These are phyloP conservation scores for Coreius guichenoti DNA, from an alignment of 2,797 vertebrate genomes.

Conservation along the genomic window DNA sequence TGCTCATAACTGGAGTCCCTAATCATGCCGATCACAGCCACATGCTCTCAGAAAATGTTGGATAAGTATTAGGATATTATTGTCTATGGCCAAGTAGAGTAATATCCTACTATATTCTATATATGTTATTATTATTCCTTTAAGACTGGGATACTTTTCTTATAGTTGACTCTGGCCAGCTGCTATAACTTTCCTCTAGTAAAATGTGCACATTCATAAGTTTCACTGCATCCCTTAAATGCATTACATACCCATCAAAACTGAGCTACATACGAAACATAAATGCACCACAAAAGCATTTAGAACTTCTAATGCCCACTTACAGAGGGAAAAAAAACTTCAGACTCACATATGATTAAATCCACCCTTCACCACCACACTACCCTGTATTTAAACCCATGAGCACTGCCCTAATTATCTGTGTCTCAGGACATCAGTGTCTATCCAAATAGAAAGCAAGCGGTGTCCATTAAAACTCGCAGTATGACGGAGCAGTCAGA, in stretches of 20 bases:
- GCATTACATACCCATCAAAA: conserved; percentile 15
- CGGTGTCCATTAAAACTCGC: conserved; percentile 16
- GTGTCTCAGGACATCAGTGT: conserved; percentile 1
- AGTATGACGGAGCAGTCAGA: conserved; percentile 48
- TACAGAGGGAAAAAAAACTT: neutral
- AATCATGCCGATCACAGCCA: neutral
- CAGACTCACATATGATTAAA: neutral
- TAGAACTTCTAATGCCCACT: conserved; percentile 7
- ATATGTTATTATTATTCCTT: neutral
- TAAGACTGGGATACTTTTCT: neutral
- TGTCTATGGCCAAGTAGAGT: neutral
- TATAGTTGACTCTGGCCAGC: neutral
- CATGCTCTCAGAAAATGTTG: neutral
- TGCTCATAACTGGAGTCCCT: neutral
- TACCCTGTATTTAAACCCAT: conserved; percentile 2
- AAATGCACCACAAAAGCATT: conserved; percentile 15
- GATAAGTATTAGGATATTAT: neutral
- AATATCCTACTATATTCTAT: neutral
- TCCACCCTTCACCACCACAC: neutral
- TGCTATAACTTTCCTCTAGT: conserved; percentile 3
- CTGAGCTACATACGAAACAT: neutral
- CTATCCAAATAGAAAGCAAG: neutral
- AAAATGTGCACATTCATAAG: conserved; percentile 21
- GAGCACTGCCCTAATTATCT: conserved; percentile 13
- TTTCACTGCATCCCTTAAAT: conserved; percentile 21